Evolutionary conservation across 92 coral and sea anemone species (phyloP).

Genomic region (Actinernus sp.): DNA sequence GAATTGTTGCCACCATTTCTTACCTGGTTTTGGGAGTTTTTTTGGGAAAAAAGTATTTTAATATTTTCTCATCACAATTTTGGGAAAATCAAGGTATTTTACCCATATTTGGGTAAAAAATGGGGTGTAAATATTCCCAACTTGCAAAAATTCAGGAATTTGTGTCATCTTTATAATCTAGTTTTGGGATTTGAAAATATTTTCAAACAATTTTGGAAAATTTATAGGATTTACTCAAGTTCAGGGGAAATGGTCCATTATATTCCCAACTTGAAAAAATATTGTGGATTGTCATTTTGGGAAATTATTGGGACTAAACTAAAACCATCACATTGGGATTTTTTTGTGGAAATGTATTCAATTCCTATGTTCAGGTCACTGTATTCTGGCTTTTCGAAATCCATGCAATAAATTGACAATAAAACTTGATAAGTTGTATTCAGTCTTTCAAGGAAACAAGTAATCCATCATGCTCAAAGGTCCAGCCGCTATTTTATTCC

Average conservation of each 20-base stretch:
- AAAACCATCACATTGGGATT: too few relatives aligned
- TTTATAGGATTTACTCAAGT: neutral
- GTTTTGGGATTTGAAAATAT: neutral
- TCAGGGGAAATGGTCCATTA: neutral
- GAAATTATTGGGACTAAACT: too few relatives aligned
- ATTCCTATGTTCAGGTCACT: too few relatives aligned
- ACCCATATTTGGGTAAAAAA: neutral
- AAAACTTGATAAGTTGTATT: too few relatives aligned
- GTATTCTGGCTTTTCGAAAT: too few relatives aligned
- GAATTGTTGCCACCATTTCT: neutral
- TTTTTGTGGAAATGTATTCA: too few relatives aligned
- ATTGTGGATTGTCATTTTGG: too few relatives aligned
- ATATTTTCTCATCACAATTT: neutral
- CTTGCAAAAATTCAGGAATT: neutral
- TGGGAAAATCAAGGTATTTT: neutral
- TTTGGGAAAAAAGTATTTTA: neutral
- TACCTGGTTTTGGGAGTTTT: neutral
- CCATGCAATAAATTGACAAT: too few relatives aligned
- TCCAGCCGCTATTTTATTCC: too few relatives aligned
- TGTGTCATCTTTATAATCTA: neutral
- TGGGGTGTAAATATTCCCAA: conserved; percentile 5
- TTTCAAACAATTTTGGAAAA: neutral
- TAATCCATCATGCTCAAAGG: too few relatives aligned
- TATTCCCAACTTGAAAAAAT: neutral
- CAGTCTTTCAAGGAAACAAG: too few relatives aligned